Conservation (phyloP, 1,140 invertebrate genomes). For the Cherax destructor region DNA sequence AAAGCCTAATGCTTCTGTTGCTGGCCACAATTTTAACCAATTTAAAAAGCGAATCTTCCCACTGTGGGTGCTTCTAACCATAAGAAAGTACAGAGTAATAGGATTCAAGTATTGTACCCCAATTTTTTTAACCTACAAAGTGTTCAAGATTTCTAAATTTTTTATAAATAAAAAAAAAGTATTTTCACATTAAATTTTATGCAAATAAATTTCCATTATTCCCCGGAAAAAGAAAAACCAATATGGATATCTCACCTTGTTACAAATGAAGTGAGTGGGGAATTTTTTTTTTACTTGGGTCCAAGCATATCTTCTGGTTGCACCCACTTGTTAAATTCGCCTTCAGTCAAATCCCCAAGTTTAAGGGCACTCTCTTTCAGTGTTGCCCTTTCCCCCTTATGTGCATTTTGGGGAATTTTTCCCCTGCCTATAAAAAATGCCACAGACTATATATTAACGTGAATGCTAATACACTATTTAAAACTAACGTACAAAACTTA, state of each 20-base stretch:
- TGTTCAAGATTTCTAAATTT: background rate
- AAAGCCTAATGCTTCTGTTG: no score
- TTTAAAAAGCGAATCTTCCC: no score
- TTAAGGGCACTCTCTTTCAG: constrained; percentile 94
- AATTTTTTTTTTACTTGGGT: constrained; percentile 82
- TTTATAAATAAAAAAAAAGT: background rate
- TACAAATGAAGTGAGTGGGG: background rate
- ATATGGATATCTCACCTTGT: background rate
- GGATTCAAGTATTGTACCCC: background rate
- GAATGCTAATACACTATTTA: no score
- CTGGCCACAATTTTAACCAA: no score
- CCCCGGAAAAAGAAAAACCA: background rate
- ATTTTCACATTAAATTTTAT: background rate
- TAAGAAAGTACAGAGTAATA: no score
- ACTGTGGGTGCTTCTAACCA: no score
- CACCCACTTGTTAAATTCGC: constrained; percentile 97
- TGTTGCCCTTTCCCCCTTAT: constrained; percentile 93
- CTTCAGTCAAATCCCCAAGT: constrained; percentile 88
- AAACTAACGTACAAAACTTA: no score
- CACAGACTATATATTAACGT: constrained; percentile 42
- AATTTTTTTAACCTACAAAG: background rate
- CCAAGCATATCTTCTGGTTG: constrained; percentile 97
- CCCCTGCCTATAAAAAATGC: constrained; percentile 83
- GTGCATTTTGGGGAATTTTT: constrained; percentile 96
- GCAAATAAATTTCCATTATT: background rate